phyloP scores from a whole-genome alignment of 2,888 invertebrate species.

The Carcina quercana region DNA sequence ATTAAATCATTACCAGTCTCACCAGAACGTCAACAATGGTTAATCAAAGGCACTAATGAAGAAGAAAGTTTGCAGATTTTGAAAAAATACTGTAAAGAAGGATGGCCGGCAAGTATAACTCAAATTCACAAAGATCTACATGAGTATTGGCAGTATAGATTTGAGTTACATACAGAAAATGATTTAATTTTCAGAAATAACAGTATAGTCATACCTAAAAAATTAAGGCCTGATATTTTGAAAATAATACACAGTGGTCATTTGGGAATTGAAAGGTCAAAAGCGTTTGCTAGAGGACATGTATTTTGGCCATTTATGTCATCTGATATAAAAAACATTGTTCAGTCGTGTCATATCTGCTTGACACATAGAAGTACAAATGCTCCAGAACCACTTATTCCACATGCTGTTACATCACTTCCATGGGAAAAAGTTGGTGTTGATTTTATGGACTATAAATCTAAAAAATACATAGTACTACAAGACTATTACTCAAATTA shows the following conservation, averaged over 20 bases:
- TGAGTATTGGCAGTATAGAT: too few species aligned
- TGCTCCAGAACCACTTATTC: constrained; percentile 4
- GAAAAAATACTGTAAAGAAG: constrained; percentile 9
- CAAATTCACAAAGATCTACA: too few species aligned
- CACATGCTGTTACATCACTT: background rate
- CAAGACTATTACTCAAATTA: constrained; percentile 12
- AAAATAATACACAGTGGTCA: constrained; percentile 8
- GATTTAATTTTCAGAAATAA: constrained; percentile 8
- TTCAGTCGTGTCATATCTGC: constrained; percentile 13
- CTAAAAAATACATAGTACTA: constrained; percentile 12
- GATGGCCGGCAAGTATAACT: constrained; percentile 13
- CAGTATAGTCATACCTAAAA: constrained; percentile 9
- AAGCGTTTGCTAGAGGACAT: constrained; percentile 3
- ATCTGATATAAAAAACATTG: constrained; percentile 13
- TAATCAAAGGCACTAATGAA: constrained; percentile 1
- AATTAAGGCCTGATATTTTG: constrained; percentile 3
- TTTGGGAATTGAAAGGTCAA: constrained; percentile 12
- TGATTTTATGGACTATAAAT: constrained; percentile 11
- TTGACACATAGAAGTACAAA: constrained; percentile 5
- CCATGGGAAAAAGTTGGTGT: constrained; percentile 15
- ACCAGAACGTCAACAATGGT: constrained; percentile 1
- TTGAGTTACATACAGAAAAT: constrained; percentile 10
- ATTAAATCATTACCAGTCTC: constrained; percentile 1
- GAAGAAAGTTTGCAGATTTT: constrained; percentile 1
- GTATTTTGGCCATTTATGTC: constrained; percentile 15